Conservation (phyloP, 2,113 vertebrate genomes). For the Sigmodon hispidus region DNA sequence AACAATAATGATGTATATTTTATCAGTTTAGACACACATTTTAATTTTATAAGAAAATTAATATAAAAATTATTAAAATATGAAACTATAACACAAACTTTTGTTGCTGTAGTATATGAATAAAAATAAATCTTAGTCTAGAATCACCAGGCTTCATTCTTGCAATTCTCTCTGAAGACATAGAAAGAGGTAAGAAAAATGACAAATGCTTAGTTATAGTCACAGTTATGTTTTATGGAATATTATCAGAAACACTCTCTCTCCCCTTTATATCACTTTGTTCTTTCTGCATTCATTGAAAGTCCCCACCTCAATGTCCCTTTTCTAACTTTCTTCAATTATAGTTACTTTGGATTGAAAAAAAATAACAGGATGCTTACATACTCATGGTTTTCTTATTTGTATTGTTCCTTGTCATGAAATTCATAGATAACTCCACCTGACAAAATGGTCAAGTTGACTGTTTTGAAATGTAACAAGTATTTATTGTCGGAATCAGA, state of each 20-base stretch:
- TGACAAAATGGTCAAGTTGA: background rate
- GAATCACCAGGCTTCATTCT: background rate
- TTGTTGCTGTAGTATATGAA: background rate
- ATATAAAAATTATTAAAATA: background rate
- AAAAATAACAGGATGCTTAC: background rate
- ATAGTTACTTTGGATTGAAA: background rate
- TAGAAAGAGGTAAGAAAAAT: background rate
- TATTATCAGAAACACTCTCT: background rate
- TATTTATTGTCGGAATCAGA: background rate
- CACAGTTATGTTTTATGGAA: background rate
- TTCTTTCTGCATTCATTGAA: background rate
- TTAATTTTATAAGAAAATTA: background rate
- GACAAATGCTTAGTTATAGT: background rate
- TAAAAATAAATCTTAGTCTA: background rate
- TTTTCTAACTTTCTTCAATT: background rate
- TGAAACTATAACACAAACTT: background rate
- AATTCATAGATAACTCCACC: background rate
- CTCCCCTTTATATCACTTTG: background rate
- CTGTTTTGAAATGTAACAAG: background rate
- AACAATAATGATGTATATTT: background rate
- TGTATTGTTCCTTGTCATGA: background rate
- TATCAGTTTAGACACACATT: background rate
- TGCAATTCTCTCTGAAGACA: background rate
- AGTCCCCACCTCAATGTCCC: background rate
- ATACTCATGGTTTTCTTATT: background rate